A percentile compares a stretch with the other conserved stretches of the same genome.
These are phyloP conservation scores for Porites lobata DNA, from an alignment of 92 coral and sea anemone genomes.

Conservation along the genomic window DNA sequence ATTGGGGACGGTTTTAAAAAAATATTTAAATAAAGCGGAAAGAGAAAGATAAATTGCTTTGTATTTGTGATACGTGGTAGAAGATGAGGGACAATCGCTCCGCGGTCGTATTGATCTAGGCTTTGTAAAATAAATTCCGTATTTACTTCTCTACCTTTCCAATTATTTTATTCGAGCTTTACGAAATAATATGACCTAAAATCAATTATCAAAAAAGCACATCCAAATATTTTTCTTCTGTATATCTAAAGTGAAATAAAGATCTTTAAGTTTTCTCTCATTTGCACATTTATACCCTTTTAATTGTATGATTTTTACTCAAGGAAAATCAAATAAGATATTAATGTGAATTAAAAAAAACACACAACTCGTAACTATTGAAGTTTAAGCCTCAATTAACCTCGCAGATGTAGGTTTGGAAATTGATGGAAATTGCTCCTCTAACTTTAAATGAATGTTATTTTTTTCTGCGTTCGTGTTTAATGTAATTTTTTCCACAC, in stretches of 20 bases:
- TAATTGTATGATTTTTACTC: slow-evolving; percentile 4
- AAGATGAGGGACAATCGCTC: slow-evolving; percentile 17
- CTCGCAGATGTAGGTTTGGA: slow-evolving; percentile 13
- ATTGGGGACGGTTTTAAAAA: slow-evolving; percentile 24
- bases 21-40: slow-evolving; percentile 44
- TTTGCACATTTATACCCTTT: not conserved
- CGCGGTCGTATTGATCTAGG: not conserved
- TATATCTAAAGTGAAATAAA: not conserved
- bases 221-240: too few species aligned
- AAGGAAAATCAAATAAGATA: slow-evolving; percentile 1
- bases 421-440: not conserved
- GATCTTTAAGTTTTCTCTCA: not conserved
- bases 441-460: too few species aligned
- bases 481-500: not conserved
- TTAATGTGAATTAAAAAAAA: not conserved
- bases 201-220: too few species aligned
- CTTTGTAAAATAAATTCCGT: slow-evolving; percentile 8
- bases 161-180: not conserved
- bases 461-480: too few species aligned
- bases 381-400: slow-evolving; percentile 1
- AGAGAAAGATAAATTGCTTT: slow-evolving; percentile 20
- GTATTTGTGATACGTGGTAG: slow-evolving; percentile 2
- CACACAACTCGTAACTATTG: slow-evolving; percentile 11
- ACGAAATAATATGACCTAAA: too few species aligned
- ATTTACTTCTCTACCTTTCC: slow-evolving; percentile 1